phyloP scores from a whole-genome alignment of 2,113 vertebrate species.

The Mola mola region DNA sequence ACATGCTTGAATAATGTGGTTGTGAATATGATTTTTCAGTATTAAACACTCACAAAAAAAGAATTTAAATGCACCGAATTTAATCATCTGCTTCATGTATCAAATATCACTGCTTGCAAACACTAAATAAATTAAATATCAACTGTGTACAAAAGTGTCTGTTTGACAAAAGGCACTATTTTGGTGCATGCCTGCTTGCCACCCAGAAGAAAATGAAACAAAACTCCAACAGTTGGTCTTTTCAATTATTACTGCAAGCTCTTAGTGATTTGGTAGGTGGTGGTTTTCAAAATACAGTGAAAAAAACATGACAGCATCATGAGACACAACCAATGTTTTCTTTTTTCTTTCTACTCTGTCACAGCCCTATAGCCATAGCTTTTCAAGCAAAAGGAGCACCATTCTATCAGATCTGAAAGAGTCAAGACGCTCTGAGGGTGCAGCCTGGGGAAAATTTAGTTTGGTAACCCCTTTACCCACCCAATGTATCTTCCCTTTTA shows the following conservation, averaged over 20 bases:
- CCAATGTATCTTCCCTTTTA: slow-evolving; percentile 6
- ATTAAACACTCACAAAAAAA: too few relatives aligned
- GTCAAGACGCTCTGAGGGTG: slow-evolving; percentile 79
- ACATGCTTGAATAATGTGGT: too few relatives aligned
- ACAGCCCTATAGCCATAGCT: slow-evolving; percentile 18
- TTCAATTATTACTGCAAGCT: slow-evolving; percentile 5
- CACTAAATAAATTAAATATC: too few relatives aligned
- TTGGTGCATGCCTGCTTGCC: too few relatives aligned
- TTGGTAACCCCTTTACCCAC: slow-evolving; percentile 45
- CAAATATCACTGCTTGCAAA: too few relatives aligned
- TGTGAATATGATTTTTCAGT: too few relatives aligned
- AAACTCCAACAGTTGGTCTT: slow-evolving; percentile 18
- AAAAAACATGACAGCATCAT: neutral
- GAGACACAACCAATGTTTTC: slow-evolving; percentile 10
- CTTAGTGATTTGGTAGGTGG: slow-evolving; percentile 5
- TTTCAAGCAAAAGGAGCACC: slow-evolving; percentile 72
- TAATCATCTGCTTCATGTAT: too few relatives aligned
- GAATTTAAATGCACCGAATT: too few relatives aligned
- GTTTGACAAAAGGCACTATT: too few relatives aligned
- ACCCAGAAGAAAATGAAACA: too few relatives aligned
- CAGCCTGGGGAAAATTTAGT: slow-evolving; percentile 34
- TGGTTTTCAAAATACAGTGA: slow-evolving; percentile 6
- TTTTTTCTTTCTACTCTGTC: slow-evolving; percentile 5
- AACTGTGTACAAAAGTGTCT: too few relatives aligned
- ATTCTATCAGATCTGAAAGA: slow-evolving; percentile 86